Evolutionary conservation across 2,113 vertebrate species (phyloP).

Genomic region (Chitala chitala): DNA sequence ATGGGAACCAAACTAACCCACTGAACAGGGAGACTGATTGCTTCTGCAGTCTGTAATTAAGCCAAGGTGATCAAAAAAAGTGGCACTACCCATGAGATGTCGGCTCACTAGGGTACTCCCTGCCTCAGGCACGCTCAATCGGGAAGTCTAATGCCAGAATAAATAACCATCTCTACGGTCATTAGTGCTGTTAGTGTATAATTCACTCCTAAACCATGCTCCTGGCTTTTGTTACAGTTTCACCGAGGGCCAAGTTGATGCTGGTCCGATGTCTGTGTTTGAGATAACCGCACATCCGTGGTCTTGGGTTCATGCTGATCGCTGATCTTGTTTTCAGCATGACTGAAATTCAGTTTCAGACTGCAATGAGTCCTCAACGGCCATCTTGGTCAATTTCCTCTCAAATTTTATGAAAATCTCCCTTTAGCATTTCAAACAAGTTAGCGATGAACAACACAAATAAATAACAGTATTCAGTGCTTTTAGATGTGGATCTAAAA

Average conservation of each 20-base stretch:
- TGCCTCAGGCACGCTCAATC: constrained; percentile 70
- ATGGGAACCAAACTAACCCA: constrained; percentile 41
- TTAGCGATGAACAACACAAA: too few species aligned
- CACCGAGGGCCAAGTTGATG: constrained; percentile 63
- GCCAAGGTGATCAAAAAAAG: constrained; percentile 58
- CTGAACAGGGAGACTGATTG: constrained; percentile 60
- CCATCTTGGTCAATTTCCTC: too few species aligned
- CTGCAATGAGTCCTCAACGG: too few species aligned
- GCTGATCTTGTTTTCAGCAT: too few species aligned
- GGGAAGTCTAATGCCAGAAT: constrained; percentile 73
- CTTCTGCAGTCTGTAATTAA: constrained; percentile 69
- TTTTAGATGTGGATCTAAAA: too few species aligned
- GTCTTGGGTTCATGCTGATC: too few species aligned
- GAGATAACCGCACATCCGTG: too few species aligned
- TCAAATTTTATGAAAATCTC: background rate
- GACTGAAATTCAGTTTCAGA: too few species aligned
- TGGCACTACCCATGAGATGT: constrained; percentile 42
- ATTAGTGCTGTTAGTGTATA: constrained; percentile 74
- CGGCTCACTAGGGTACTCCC: constrained; percentile 64
- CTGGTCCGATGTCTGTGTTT: constrained; percentile 19
- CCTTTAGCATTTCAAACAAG: background rate
- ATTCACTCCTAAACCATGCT: constrained; percentile 65
- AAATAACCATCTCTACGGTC: constrained; percentile 74
- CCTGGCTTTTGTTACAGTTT: constrained; percentile 69
- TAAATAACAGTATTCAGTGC: background rate